Evolutionary conservation across 2,797 vertebrate species (phyloP).

Genomic region (Crocidura indochinensis): DNA sequence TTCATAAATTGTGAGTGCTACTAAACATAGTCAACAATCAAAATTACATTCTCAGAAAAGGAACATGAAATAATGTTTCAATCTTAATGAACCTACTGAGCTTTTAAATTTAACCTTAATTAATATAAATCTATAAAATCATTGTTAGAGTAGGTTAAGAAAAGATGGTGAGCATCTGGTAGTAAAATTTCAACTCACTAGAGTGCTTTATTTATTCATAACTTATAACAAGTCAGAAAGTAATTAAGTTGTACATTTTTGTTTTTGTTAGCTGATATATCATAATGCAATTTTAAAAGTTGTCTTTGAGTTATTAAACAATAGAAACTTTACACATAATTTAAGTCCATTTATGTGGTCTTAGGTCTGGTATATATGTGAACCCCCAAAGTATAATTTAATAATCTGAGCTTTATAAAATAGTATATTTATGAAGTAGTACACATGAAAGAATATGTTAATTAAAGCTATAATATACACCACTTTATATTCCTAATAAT

Average conservation of each 20-base stretch:
- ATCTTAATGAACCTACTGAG: slow-evolving; percentile 76
- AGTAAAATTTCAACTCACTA: slow-evolving; percentile 58
- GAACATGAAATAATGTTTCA: slow-evolving; percentile 76
- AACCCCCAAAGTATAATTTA: background rate
- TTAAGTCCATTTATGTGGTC: slow-evolving; percentile 36
- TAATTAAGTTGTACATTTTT: slow-evolving; percentile 68
- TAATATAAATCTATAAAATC: slow-evolving; percentile 76
- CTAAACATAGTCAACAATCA: no score
- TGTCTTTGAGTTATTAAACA: slow-evolving; percentile 43
- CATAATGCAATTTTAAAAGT: no score
- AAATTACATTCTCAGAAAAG: slow-evolving; percentile 66
- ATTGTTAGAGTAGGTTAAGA: slow-evolving; percentile 63
- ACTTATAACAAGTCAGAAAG: slow-evolving; percentile 80
- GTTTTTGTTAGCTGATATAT: background rate
- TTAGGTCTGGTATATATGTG: background rate
- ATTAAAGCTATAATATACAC: background rate
- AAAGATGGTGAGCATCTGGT: slow-evolving; percentile 53
- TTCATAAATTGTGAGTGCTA: slow-evolving; percentile 50
- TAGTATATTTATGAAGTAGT: background rate
- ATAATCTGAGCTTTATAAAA: background rate
- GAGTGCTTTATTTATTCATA: slow-evolving; percentile 74
- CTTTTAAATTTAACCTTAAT: slow-evolving; percentile 78
- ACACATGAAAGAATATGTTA: background rate
- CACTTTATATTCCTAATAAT: no score
- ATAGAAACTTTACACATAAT: background rate